A percentile compares a stretch with the other conserved stretches of the same genome.
Evolutionary conservation across 2,888 invertebrate species (phyloP).

Genomic region (Drosophila paramelanica): DNA sequence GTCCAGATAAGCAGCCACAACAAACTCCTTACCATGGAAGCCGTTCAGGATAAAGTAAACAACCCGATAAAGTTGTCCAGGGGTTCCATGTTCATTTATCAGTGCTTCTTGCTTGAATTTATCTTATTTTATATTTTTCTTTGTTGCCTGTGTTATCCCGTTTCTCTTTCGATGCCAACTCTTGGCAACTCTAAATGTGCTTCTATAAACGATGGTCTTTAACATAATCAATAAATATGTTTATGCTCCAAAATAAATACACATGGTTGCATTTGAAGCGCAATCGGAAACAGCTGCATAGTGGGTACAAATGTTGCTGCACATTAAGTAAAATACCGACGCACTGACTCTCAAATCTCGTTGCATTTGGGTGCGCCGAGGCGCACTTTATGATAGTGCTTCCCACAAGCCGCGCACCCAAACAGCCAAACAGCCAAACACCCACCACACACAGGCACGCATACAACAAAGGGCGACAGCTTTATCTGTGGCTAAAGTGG

Average conservation of each 20-base stretch:
- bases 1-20: no score
- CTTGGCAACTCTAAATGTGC: background rate
- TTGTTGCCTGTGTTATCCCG: no score
- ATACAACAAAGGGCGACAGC: constrained; percentile 61
- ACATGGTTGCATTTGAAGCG: background rate
- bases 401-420: background rate
- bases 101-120: no score
- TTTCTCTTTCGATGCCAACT: no score
- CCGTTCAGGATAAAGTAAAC: no score
- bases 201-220: background rate
- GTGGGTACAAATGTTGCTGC: constrained; percentile 13
- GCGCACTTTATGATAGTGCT: constrained; percentile 63
- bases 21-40: no score
- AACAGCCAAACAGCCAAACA: no score
- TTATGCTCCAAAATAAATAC: background rate
- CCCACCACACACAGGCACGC: background rate
- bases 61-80: no score
- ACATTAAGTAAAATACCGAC: constrained; percentile 38
- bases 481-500: constrained; percentile 75
- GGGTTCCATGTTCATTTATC: no score
- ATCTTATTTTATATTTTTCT: no score
- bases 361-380: constrained; percentile 46
- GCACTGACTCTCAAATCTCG: constrained; percentile 50
- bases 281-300: constrained; percentile 11
- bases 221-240: background rate